Conservation (phyloP, 2,888 invertebrate species). For the Drosophila longiperda region DNA sequence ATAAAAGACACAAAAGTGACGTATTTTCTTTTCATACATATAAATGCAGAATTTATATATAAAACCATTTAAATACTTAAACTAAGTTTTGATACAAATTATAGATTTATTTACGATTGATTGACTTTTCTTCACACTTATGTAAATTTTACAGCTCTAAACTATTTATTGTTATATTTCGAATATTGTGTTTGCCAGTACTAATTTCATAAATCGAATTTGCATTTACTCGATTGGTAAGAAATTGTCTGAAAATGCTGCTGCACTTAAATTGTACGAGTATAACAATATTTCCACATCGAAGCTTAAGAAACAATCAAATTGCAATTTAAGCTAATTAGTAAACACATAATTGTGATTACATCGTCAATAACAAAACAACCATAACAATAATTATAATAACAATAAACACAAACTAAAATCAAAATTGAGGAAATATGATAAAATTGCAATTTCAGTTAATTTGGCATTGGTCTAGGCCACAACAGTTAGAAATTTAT, state of each 20-base stretch:
- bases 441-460: slow-evolving; percentile 69
- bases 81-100: not conserved
- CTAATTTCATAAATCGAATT: slow-evolving; percentile 1
- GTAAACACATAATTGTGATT: slow-evolving; percentile 66
- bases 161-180: slow-evolving; percentile 10
- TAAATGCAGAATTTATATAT: not conserved
- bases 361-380: slow-evolving; percentile 25
- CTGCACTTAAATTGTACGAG: slow-evolving; percentile 34
- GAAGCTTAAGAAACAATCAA: slow-evolving; percentile 46
- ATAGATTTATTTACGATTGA: not conserved
- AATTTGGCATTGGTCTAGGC: slow-evolving; percentile 46
- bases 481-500: slow-evolving; percentile 47
- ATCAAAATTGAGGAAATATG: slow-evolving; percentile 40
- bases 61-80: not conserved
- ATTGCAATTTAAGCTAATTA: slow-evolving; percentile 49
- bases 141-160: no score
- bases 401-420: slow-evolving; percentile 31
- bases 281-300: slow-evolving; percentile 29
- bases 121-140: not conserved
- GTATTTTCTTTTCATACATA: not conserved
- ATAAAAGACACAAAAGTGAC: slow-evolving; percentile 16
- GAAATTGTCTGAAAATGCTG: slow-evolving; percentile 50
- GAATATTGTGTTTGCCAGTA: not conserved
- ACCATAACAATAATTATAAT: slow-evolving; percentile 17
- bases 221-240: not conserved